Evolutionary conservation across 2,797 vertebrate genomes (phyloP), one percentile per base, ranked within the genome.

Genomic region (Rhabdophis nuchalis): DNA sequence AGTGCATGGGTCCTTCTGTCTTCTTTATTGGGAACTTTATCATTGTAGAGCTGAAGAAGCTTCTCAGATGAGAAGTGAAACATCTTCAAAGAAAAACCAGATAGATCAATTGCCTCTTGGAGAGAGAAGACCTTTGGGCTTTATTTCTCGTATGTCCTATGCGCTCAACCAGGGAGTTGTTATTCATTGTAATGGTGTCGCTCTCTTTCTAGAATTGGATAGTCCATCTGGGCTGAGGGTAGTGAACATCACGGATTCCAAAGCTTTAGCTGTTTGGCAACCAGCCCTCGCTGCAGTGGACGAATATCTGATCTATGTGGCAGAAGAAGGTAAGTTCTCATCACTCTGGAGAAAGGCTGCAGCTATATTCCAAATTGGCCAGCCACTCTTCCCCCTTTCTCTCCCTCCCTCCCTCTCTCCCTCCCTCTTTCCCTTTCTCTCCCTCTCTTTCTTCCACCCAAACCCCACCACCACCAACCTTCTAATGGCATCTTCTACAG

Each of bases 231-330:
- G 98, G 87, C 97, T 99, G 77, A 97, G 96, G 3, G 98, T 98
- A 50, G 96, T 98, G 93, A 99, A 99, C 96, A 98, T 99, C 97
- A 99, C 98, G 0, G 99, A 99, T 92, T 98, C 98, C 0, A 98
- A 98, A 93, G 99, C 99, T 85, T 93, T 99, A 96, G 97, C 99
- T 64, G 97, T 98, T 86, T 99, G 99, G 99, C 98, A 99, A 96
- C 99, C 99, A 0, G 98, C 99, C 86, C 98, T 99, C 1, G 99
- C 99, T 14, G 98, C 98, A 0, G 98, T 99, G 88, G 99, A 99
- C 7, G 98, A 97, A 90, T 99, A 99, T 0, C 95, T 99, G 93
- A 98, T 99, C 97, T 99, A 99, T 91, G 97, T 97, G 0, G 97
- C 98, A 46, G 98, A 98, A 94, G 96, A 96, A 57, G 99, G 99